Base-by-base conservation (phyloP, 1,140 invertebrate species). In the Oncopodura yosiiana region DNA sequence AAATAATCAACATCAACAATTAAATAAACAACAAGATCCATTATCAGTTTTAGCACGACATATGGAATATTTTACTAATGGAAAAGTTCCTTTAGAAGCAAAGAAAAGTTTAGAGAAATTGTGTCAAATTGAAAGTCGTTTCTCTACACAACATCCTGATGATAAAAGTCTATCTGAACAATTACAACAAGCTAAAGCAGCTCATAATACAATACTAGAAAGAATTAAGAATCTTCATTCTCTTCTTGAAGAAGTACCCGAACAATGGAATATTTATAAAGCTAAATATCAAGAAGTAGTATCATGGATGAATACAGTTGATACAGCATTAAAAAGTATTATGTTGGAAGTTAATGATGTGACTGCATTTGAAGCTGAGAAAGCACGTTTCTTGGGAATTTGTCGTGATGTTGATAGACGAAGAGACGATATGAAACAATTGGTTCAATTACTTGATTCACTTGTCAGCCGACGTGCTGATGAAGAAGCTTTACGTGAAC, bases 341-440 rank as follows among this genome's bases (percentile, higher is more conserved):
- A 78, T 89, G 4, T 78, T 82, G 53, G 87, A 94, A 69, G 81
- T 90, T 3, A 80, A 83, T 46, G 83, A 83, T 1, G 77, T 84
- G 64, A 85, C 90, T 62, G 87, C 93, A 61, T 95, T 94, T 69
- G 88, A 94, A 67, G 77, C 79, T 54, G 81, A 92, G 70, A 87
- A 88, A 69, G 78, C 79, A 21, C 80, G 86, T 65, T 94, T 94
- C 76, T 85, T 92, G 81, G 87, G 81, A 69, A 84, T 93, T 58
- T 92, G 87, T 67, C 79, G 81, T 41, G 87, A 94, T 73, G 88
- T 92, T 53, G 87, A 93, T 67, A 79, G 77, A 39, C 87, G 87
- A 68, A 77, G 86, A 42, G 89, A 94, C 70, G 87, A 92, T 61
- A 91, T 94, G 81, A 93, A 93, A 66, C 93, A 89, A 87, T 73